These are phyloP conservation scores for Portunus trituberculatus DNA, from an alignment of 1,140 invertebrate genomes.

Conservation along the genomic window DNA sequence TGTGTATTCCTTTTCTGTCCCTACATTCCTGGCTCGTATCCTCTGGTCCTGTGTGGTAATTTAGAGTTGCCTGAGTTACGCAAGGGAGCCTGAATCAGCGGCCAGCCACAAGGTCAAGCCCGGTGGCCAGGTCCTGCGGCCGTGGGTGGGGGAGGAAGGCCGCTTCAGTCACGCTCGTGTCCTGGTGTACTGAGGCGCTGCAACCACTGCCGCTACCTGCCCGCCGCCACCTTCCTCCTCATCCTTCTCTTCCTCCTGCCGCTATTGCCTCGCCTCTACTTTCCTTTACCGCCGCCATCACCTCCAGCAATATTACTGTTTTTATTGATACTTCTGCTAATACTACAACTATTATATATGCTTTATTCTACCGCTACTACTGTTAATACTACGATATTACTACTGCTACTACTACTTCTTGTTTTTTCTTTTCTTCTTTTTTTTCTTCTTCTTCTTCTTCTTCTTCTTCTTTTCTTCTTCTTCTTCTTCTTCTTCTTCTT, in stretches of 20 bases:
- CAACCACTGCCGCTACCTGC: constrained; percentile 15
- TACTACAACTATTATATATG: too few species aligned
- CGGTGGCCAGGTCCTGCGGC: not conserved
- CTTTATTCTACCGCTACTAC: too few species aligned
- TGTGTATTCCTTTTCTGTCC: not conserved
- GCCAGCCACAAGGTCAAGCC: constrained; percentile 15
- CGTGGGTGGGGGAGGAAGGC: not conserved
- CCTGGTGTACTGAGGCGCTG: not conserved
- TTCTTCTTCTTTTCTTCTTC: too few species aligned
- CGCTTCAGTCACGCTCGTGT: not conserved
- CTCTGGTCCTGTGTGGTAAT: not conserved
- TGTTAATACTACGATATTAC: too few species aligned
- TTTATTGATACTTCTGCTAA: too few species aligned
- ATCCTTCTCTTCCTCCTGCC: not conserved
- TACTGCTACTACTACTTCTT: too few species aligned
- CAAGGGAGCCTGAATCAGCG: not conserved
- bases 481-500: too few species aligned
- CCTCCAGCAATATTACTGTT: not conserved
- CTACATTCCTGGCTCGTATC: not conserved
- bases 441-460: too few species aligned
- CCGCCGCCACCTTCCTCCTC: not conserved
- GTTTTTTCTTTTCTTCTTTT: too few species aligned
- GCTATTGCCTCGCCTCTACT: not conserved
- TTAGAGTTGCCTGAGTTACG: not conserved
- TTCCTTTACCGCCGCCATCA: not conserved